phyloP scores from a whole-genome alignment of 2,113 vertebrate species.

The Carettochelys insculpta region DNA sequence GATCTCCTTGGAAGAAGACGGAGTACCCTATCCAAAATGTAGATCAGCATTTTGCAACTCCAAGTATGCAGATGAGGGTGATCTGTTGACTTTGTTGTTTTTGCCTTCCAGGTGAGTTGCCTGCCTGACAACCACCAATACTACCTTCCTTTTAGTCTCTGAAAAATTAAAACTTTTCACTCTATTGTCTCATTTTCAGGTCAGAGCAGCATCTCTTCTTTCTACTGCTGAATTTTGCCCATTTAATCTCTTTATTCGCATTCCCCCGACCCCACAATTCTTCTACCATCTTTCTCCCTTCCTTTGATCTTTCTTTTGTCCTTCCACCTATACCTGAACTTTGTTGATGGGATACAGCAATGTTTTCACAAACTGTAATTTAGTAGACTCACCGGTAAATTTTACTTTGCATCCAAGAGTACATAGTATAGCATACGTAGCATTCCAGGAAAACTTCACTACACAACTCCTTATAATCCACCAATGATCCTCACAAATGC shows the following conservation, averaged over 20 bases:
- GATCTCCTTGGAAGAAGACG: not conserved
- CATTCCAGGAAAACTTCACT: not conserved
- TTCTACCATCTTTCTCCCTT: too few species aligned
- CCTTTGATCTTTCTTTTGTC: not conserved
- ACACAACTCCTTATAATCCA: not conserved
- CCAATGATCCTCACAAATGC: not conserved
- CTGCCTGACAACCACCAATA: slow-evolving; percentile 29
- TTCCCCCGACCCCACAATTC: too few species aligned
- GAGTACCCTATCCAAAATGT: not conserved
- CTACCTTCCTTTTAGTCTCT: slow-evolving; percentile 38
- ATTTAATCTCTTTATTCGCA: slow-evolving; percentile 16
- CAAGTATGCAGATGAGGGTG: not conserved
- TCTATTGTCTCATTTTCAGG: slow-evolving; percentile 54
- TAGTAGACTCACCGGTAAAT: not conserved
- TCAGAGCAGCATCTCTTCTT: slow-evolving; percentile 65
- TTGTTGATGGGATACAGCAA: not conserved
- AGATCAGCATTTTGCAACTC: too few species aligned
- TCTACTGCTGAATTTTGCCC: slow-evolving; percentile 48
- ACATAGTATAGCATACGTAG: too few species aligned
- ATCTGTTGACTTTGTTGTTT: slow-evolving; percentile 13
- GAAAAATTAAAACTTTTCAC: slow-evolving; percentile 59
- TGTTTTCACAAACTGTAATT: not conserved
- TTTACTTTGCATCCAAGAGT: not conserved
- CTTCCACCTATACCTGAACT: not conserved
- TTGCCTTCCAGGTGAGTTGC: slow-evolving; percentile 4